Percentiles rank a stretch among this genome's conserved stretches.
Conservation (phyloP, 2,888 invertebrate genomes). For the Thelaira solivaga region DNA sequence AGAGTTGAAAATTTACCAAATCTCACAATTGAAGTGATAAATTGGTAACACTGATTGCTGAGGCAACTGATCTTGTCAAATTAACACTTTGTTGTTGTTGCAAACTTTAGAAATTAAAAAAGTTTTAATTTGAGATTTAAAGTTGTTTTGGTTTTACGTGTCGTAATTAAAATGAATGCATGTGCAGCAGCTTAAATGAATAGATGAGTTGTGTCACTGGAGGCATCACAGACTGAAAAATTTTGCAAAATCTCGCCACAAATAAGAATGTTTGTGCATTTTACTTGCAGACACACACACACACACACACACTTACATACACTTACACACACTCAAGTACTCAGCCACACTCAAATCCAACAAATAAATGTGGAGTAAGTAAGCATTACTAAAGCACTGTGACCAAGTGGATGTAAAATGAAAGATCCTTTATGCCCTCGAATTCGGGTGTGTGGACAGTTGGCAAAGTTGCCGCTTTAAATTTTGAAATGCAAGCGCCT, state of each 20-base stretch:
- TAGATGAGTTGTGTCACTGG: no score
- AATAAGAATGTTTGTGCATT: not conserved
- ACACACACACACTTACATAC: not conserved
- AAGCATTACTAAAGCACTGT: not conserved
- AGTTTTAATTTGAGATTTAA: no score
- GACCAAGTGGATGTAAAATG: not conserved
- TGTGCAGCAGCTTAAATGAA: no score
- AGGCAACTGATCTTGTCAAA: no score
- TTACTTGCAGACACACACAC: not conserved
- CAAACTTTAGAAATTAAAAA: no score
- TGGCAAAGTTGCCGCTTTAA: slow-evolving; percentile 19
- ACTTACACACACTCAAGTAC: not conserved
- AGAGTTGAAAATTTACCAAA: no score
- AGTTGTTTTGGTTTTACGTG: no score
- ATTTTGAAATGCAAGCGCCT: not conserved
- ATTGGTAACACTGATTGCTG: no score
- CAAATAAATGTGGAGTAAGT: not conserved
- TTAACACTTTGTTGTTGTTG: no score
- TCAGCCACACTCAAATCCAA: not conserved
- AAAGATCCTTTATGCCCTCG: slow-evolving; percentile 34
- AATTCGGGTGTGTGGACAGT: slow-evolving; percentile 41
- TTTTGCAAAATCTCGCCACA: not conserved
- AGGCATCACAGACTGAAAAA: no score
- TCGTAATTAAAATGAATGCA: no score
- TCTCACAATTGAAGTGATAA: no score